These are phyloP conservation scores for Yponomeuta cagnagella DNA, from an alignment of 2,888 invertebrate genomes.

Conservation along the genomic window DNA sequence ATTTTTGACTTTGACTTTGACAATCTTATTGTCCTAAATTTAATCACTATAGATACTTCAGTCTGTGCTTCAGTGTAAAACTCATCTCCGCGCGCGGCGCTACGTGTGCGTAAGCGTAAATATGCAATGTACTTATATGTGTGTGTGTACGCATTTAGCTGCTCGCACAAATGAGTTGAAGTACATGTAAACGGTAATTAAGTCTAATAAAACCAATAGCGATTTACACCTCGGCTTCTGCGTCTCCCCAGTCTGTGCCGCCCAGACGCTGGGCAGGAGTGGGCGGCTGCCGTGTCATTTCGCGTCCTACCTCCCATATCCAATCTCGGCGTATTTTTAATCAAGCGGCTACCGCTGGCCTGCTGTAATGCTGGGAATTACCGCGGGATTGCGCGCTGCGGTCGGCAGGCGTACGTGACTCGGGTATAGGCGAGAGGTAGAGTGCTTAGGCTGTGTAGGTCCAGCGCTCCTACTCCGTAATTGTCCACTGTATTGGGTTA, in stretches of 20 bases:
- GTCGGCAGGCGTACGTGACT: conserved; percentile 14
- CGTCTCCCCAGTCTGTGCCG: conserved; percentile 4
- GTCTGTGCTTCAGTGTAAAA: no score
- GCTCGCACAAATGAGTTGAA: no score
- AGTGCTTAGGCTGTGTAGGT: not conserved
- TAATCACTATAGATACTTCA: no score
- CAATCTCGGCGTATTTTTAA: conserved; percentile 65
- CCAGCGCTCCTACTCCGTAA: not conserved
- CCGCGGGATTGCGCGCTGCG: conserved; percentile 33
- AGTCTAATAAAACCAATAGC: no score
- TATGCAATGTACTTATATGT: no score
- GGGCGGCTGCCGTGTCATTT: conserved; percentile 12
- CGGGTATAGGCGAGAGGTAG: not conserved
- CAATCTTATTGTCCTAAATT: no score
- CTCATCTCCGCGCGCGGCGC: no score
- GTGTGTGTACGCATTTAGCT: no score
- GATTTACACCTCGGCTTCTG: not conserved
- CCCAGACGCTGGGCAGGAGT: not conserved
- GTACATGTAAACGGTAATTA: no score
- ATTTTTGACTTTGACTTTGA: no score
- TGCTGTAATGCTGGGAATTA: conserved; percentile 65
- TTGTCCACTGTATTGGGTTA: no score
- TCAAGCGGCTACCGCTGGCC: conserved; percentile 56
- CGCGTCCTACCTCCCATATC: conserved; percentile 21
- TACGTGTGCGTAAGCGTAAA: no score